Base-by-base conservation (phyloP, 2,797 vertebrate genomes). In the Anguilla megastoma region DNA sequence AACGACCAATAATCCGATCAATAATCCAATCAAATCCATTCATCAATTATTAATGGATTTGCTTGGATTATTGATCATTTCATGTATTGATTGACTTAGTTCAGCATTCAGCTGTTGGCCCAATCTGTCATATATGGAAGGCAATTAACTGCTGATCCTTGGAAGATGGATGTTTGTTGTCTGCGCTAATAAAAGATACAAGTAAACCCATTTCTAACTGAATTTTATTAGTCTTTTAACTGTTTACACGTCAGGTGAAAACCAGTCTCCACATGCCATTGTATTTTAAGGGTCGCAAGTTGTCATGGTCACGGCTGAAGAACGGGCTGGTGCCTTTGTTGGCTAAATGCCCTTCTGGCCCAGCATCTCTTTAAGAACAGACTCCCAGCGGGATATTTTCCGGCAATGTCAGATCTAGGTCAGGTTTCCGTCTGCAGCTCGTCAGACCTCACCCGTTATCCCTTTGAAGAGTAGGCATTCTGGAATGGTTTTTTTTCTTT, bases 61-160 rank as follows among this genome's bases (percentile, higher is more conserved):
- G 74, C 18, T 36, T 79, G 74, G 33, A 79, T 41, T 76, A 33
- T 76, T 79, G 74, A 79, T 79, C 33, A 14, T 36, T 79, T 76
- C 5, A 14, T 76, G 27, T 36, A 33, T 79, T 79, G 33, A 16
- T 79, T 79, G 69, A 12, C 2, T 63, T 63, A 3, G 24, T 9
- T 56, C 54, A 63, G 18, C 24, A 30, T 30, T 71, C n/a, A 9
- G 33, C 74, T 14, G 41, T 14, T 79, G 16, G 33, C 33, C 21
- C 14, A 18, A 79, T 36, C 27, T 10, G 16, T 24, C 16, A 3
- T 24, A 21, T 21, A 21, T 24, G 21, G 18, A 5, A 18, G 4
- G 24, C 27, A 27, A 27, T 69, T 18, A 63, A n/a, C 24, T 69
- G 63, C 63, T 69, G 2, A 69, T 27, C n/a, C 6, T n/a, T 69